phyloP scores from a whole-genome alignment of 2,113 vertebrate genomes.

The Lasiurus borealis region DNA sequence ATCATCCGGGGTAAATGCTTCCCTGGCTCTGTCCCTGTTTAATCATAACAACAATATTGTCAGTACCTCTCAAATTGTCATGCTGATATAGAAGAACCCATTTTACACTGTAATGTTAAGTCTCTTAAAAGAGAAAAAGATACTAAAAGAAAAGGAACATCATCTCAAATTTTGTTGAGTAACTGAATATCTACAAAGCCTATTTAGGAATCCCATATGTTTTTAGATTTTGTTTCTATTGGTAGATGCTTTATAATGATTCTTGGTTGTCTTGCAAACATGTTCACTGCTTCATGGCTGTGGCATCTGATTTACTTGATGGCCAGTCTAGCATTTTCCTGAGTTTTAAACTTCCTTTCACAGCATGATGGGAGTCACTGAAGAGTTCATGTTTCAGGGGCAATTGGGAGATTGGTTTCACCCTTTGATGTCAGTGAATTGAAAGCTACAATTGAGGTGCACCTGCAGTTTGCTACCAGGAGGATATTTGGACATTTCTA shows the following conservation, averaged over 20 bases:
- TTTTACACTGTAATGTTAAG: constrained; percentile 71
- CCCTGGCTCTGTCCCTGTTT: background rate
- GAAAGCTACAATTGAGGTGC: background rate
- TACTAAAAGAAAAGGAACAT: constrained; percentile 73
- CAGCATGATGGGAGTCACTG: background rate
- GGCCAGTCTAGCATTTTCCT: background rate
- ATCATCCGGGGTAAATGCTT: background rate
- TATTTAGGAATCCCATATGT: constrained; percentile 62
- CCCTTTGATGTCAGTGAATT: background rate
- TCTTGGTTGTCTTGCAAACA: constrained; percentile 58
- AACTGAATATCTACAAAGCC: constrained; percentile 61
- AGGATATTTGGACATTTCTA: constrained; percentile 52
- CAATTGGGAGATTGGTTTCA: background rate
- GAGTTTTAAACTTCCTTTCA: background rate
- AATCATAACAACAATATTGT: background rate
- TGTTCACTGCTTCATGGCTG: constrained; percentile 7
- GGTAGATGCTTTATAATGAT: constrained; percentile 44
- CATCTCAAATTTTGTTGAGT: constrained; percentile 61
- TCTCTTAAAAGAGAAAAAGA: constrained; percentile 61
- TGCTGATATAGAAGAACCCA: constrained; percentile 72
- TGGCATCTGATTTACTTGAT: constrained; percentile 41
- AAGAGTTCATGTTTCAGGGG: background rate
- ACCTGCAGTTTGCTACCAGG: constrained; percentile 23
- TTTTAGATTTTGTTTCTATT: constrained; percentile 43
- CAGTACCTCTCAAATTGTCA: constrained; percentile 64